Evolutionary conservation across 2,888 invertebrate genomes (phyloP).

Genomic region (Thecocarcelia acutangulata): DNA sequence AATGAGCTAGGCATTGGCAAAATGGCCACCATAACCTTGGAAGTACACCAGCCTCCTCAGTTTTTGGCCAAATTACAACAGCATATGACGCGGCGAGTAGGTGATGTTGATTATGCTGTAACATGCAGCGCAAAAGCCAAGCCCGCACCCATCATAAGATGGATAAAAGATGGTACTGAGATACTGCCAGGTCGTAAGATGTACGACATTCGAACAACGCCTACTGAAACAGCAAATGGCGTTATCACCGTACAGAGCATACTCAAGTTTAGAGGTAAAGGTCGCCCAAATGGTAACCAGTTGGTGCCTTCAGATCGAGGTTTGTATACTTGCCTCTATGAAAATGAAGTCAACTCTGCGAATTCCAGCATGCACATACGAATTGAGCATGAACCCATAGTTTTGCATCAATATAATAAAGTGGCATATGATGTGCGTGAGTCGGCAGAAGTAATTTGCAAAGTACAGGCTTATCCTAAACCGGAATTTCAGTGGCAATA

Average conservation of each 20-base stretch:
- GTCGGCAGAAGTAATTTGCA: slow-evolving; percentile 92
- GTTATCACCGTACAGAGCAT: slow-evolving; percentile 92
- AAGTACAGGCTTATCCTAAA: slow-evolving; percentile 94
- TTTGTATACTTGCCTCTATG: slow-evolving; percentile 92
- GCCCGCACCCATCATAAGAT: slow-evolving; percentile 90
- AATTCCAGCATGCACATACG: slow-evolving; percentile 94
- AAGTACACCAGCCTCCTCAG: slow-evolving; percentile 93
- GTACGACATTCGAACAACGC: slow-evolving; percentile 90
- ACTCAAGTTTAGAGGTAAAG: slow-evolving; percentile 89
- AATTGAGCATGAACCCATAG: slow-evolving; percentile 95
- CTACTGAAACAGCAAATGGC: slow-evolving; percentile 86
- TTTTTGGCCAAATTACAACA: slow-evolving; percentile 91
- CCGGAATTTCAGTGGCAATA: slow-evolving; percentile 96
- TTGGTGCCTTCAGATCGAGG: slow-evolving; percentile 92
- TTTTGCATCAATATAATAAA: slow-evolving; percentile 91
- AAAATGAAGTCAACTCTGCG: slow-evolving; percentile 93
- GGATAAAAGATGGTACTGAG: slow-evolving; percentile 93
- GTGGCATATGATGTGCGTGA: slow-evolving; percentile 93
- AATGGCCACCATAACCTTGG: slow-evolving; percentile 90
- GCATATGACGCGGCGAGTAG: slow-evolving; percentile 89
- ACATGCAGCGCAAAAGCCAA: slow-evolving; percentile 94
- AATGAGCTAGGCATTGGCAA: slow-evolving; percentile 94
- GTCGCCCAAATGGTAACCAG: slow-evolving; percentile 89
- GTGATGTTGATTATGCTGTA: slow-evolving; percentile 89
- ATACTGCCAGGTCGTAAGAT: slow-evolving; percentile 88